phyloP scores from a whole-genome alignment of 2,113 vertebrate genomes.

The Rhabdornis inornatus region DNA sequence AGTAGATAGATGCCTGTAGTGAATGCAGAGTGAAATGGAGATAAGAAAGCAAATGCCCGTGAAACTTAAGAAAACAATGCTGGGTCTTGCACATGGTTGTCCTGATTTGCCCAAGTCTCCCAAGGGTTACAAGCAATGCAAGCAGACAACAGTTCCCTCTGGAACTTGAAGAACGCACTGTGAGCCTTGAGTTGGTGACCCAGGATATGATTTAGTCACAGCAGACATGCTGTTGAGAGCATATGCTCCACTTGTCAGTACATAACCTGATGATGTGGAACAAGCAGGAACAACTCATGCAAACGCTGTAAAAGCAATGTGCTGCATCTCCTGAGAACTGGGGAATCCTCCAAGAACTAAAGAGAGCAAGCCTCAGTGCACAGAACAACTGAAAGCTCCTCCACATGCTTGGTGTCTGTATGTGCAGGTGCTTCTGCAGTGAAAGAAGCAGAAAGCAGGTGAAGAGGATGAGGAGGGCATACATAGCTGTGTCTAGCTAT shows the following conservation, averaged over 20 bases:
- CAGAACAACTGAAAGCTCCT: not conserved
- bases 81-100: not conserved
- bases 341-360: not conserved
- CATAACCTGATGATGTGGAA: constrained; percentile 14
- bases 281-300: constrained; percentile 8
- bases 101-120: not conserved
- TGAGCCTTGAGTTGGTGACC: not conserved
- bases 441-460: not conserved
- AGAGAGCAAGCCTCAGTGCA: not conserved
- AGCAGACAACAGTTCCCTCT: not conserved
- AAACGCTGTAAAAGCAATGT: not conserved
- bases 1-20: not conserved
- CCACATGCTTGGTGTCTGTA: not conserved
- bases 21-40: not conserved
- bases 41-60: not conserved
- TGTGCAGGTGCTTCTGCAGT: not conserved
- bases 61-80: not conserved
- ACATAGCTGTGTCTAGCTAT: not conserved
- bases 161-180: not conserved
- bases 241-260: constrained; percentile 31
- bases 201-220: not conserved
- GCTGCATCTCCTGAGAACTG: constrained; percentile 1
- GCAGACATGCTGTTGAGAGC: constrained; percentile 9
- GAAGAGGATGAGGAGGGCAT: not conserved
- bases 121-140: not conserved